Conservation (phyloP, 1,140 invertebrate genomes). For the Magallana gigas region DNA sequence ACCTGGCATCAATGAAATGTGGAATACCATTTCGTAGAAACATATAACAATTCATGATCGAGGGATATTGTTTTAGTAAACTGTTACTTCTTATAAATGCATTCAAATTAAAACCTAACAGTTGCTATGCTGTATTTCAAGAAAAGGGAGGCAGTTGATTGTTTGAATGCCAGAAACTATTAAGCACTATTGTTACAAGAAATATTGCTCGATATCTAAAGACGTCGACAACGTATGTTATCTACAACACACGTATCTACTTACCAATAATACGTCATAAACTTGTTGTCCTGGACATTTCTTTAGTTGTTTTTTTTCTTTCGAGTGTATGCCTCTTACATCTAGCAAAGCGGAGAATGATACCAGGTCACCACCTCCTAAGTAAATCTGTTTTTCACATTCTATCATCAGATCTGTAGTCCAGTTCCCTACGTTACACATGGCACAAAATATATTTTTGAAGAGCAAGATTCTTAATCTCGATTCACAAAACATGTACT, state of each 20-base stretch:
- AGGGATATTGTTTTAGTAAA: no score
- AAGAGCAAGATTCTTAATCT: neutral
- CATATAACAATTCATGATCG: no score
- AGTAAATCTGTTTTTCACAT: neutral
- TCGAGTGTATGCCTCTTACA: neutral
- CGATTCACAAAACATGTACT: neutral
- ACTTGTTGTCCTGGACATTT: neutral
- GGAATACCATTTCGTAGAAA: no score
- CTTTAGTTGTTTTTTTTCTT: neutral
- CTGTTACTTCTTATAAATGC: neutral
- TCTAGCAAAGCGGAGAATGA: conserved; percentile 2
- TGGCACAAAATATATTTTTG: neutral
- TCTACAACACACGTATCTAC: neutral
- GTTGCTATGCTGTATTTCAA: neutral
- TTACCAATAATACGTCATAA: neutral
- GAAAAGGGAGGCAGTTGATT: neutral
- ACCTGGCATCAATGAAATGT: no score
- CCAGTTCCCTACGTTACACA: neutral
- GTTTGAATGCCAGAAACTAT: neutral
- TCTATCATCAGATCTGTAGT: neutral
- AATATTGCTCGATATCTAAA: neutral
- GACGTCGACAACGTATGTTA: no score
- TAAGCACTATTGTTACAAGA: neutral
- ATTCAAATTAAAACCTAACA: neutral
- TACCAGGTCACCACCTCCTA: neutral